Evolutionary conservation across 2,797 vertebrate species (phyloP), one percentile per base, ranked within the genome.

Genomic region (Syngnathus rostellatus): DNA sequence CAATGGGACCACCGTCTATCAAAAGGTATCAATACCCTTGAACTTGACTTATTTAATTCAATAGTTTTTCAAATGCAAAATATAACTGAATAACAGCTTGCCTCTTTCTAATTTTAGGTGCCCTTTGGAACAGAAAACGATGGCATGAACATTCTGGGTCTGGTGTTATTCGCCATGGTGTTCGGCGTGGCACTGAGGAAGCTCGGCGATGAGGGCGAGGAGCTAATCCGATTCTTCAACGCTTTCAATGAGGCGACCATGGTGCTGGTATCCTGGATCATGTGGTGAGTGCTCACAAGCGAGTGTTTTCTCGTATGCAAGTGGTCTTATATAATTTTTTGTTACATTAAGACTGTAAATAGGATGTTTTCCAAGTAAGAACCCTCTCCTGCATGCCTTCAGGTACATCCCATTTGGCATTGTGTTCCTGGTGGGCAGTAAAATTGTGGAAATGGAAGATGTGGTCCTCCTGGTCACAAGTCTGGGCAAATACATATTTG

Each of bases 181-280:
- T 94, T 99, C 62, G 97, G 97, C 62, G 94, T 99, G 71, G 97
- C 97, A 0, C 85, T 99, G 74, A 94, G 93, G 78, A 98, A 97
- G 72, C 91, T 99, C 37, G 97, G 97, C 57, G 75, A 74, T 0
- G 96, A 98, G 83, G 97, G 97, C 62, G 97, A 99, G 78, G 96
- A 95, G 67, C 93, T 99, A 8, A 99, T 99, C 67, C 93, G 93
- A 23, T 98, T 98, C 89, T 99, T 99, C 85, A 98, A 91, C 16
- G 92, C 94, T 0, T 95, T 99, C 87, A 99, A 99, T 0, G 97
- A 99, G 78, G 97, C 95, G 12, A 99, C 97, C 0, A 99, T 99
- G 97, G 96, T 99, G 66, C 84, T 99, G 77, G 97, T 99, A 64
- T 93, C 97, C 5, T 99, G 97, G 97, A 98, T 99, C 84, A 99